Conservation (phyloP, 2,113 vertebrate species). For the Eubucco bourcierii region DNA sequence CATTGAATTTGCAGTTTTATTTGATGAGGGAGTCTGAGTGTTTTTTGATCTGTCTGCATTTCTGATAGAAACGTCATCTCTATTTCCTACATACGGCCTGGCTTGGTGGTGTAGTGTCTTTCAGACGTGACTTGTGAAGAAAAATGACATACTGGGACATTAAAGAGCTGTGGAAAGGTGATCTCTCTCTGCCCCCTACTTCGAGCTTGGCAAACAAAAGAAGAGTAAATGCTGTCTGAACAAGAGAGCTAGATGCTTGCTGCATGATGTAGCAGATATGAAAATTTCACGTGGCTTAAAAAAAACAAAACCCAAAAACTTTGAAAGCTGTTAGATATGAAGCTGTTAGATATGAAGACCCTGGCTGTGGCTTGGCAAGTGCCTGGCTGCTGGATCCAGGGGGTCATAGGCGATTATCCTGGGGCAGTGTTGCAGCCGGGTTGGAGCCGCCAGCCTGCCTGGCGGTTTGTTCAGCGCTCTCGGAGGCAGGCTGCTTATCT, state of each 20-base stretch:
- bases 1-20: not conserved
- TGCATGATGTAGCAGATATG: not conserved
- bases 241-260: not conserved
- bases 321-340: not conserved
- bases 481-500: not conserved
- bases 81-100: not conserved
- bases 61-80: not conserved
- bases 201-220: not conserved
- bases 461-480: not conserved
- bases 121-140: not conserved
- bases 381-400: not conserved
- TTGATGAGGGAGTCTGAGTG: not conserved
- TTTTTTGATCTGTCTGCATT: not conserved
- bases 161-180: not conserved
- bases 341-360: not conserved
- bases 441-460: not conserved
- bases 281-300: not conserved
- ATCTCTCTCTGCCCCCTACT: not conserved
- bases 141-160: not conserved
- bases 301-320: no score
- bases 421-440: rapidly evolving
- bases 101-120: not conserved
- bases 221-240: not conserved
- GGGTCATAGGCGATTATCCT: not conserved
- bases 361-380: not conserved